Percentiles rank a stretch among this genome's conserved stretches.
Conservation (phyloP, 2,888 invertebrate species). For the Tinea pellionella region DNA sequence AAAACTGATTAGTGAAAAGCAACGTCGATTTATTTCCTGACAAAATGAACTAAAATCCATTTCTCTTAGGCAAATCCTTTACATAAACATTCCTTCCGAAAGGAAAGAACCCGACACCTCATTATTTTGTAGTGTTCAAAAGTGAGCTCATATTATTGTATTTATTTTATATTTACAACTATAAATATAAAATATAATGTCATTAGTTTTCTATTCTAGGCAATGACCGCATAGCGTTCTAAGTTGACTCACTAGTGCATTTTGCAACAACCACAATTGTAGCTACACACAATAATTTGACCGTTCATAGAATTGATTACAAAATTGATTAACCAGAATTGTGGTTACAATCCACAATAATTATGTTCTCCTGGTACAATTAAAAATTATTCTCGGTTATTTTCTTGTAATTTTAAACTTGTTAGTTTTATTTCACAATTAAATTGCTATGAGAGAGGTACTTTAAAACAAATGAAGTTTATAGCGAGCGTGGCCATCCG, state of each 20-base stretch:
- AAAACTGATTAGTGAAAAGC: too few species aligned
- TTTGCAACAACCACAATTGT: not conserved
- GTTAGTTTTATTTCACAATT: not conserved
- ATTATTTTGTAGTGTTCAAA: not conserved
- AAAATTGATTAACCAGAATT: too few species aligned
- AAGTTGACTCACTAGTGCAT: conserved; percentile 6
- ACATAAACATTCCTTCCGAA: too few species aligned
- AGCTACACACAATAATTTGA: too few species aligned
- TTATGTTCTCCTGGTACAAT: not conserved
- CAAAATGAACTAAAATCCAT: too few species aligned
- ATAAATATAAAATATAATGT: not conserved
- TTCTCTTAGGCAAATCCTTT: too few species aligned
- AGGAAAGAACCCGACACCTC: too few species aligned
- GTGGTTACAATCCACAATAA: not conserved
- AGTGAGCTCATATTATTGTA: not conserved
- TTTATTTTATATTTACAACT: not conserved
- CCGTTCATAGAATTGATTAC: too few species aligned
- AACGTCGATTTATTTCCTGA: too few species aligned
- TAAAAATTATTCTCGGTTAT: not conserved
- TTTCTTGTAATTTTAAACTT: not conserved
- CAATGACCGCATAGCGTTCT: conserved; percentile 9
- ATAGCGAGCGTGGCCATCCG: too few species aligned
- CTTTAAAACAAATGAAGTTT: too few species aligned
- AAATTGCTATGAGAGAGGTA: too few species aligned
- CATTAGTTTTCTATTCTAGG: conserved; percentile 8